Conservation (phyloP, 2,888 invertebrate genomes). For the Leptothorax acervorum region DNA sequence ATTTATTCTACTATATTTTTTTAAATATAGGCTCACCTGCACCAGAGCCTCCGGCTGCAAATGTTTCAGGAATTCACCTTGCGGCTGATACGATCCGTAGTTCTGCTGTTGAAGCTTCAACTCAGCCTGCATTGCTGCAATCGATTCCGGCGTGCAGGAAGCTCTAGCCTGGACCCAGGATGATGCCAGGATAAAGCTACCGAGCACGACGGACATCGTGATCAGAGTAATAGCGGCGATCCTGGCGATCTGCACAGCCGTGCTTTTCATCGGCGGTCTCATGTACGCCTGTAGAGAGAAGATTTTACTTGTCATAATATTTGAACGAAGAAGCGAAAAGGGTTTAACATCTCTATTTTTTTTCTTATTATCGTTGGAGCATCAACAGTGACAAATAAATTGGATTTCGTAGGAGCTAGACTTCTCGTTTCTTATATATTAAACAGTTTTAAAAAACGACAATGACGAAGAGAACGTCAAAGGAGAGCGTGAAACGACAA, state of each 20-base stretch:
- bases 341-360: neutral
- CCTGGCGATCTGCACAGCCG: constrained; percentile 94
- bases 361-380: neutral
- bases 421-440: neutral
- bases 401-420: neutral
- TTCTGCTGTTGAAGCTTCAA: constrained; percentile 88
- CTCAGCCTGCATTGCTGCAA: constrained; percentile 82
- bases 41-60: constrained; percentile 89
- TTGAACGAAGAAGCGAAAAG: neutral
- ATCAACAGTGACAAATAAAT: neutral
- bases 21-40: constrained; percentile 87
- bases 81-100: constrained; percentile 89
- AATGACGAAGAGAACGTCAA: constrained; percentile 62
- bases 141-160: constrained; percentile 88
- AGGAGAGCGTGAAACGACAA: constrained; percentile 74
- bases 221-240: constrained; percentile 94
- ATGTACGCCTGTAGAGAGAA: constrained; percentile 90
- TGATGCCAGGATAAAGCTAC: constrained; percentile 93
- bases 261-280: constrained; percentile 88
- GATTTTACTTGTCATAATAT: neutral
- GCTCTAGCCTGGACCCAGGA: constrained; percentile 94
- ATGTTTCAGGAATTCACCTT: constrained; percentile 87
- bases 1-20: neutral
- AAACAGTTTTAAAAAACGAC: constrained; percentile 42
- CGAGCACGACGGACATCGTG: constrained; percentile 92